These are phyloP conservation scores for Tetragonula clypearis DNA, from an alignment of 1,140 invertebrate species.

Conservation along the genomic window DNA sequence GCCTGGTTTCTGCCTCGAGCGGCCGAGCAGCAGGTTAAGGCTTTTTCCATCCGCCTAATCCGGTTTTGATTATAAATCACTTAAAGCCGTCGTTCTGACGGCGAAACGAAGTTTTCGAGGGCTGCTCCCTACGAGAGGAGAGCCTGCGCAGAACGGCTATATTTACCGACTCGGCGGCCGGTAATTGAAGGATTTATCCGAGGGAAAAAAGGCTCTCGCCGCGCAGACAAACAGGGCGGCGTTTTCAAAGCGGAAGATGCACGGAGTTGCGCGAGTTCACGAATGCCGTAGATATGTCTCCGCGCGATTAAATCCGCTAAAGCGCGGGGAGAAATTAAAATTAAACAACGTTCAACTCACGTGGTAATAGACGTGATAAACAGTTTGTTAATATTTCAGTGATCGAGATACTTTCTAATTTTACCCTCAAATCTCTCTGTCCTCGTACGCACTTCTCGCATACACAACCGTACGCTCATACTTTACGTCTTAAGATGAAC, in stretches of 20 bases:
- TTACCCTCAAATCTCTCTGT: too few relatives aligned
- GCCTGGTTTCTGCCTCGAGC: slow-evolving; percentile 25
- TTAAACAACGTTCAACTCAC: too few relatives aligned
- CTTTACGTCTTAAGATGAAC: too few relatives aligned
- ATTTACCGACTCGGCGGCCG: slow-evolving; percentile 53
- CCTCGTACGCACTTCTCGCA: too few relatives aligned
- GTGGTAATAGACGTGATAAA: too few relatives aligned
- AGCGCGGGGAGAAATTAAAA: too few relatives aligned
- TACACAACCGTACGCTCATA: too few relatives aligned
- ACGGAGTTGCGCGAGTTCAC: slow-evolving; percentile 4
- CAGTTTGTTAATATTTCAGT: too few relatives aligned
- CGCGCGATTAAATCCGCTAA: too few relatives aligned
- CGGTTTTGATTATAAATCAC: slow-evolving; percentile 71
- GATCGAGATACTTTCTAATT: too few relatives aligned
- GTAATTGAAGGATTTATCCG: slow-evolving; percentile 67
- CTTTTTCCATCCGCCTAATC: slow-evolving; percentile 66
- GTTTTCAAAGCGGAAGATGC: background rate
- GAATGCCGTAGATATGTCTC: too few relatives aligned
- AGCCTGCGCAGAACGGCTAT: slow-evolving; percentile 28
- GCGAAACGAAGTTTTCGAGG: slow-evolving; percentile 67
- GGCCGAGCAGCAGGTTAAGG: slow-evolving; percentile 58
- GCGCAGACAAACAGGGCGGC: background rate
- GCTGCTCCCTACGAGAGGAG: slow-evolving; percentile 8
- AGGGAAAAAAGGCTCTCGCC: slow-evolving; percentile 11
- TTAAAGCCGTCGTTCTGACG: slow-evolving; percentile 64